Conservation (phyloP, 2,113 vertebrate species). For the Irena cyanogastra region DNA sequence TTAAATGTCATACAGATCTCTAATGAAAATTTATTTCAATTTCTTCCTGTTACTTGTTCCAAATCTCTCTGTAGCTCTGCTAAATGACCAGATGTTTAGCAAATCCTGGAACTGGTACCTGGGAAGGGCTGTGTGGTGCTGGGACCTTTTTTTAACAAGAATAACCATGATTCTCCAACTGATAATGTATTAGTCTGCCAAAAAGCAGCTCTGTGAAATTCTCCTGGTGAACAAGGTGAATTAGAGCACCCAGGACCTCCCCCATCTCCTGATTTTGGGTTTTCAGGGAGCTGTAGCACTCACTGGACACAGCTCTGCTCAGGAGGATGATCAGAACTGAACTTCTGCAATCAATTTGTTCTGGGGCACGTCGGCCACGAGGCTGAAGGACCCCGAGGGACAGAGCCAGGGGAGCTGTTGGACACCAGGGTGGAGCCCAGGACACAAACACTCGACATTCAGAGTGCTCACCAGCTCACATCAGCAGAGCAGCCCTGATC, state of each 20-base stretch:
- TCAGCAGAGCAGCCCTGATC: fast-evolving
- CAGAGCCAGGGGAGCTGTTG: neutral
- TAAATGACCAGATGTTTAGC: neutral
- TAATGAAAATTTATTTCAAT: slow-evolving; percentile 5
- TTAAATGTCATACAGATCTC: neutral
- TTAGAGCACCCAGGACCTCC: neutral
- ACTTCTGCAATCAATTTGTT: fast-evolving
- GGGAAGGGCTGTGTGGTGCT: neutral
- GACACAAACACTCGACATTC: neutral
- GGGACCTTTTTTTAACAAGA: neutral
- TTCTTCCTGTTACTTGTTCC: neutral
- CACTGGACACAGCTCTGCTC: neutral
- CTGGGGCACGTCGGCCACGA: fast-evolving
- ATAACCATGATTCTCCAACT: fast-evolving
- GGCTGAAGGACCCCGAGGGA: neutral
- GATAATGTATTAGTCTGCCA: neutral
- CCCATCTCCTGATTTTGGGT: neutral
- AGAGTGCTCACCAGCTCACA: neutral
- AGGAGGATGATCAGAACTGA: neutral
- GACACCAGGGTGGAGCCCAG: neutral
- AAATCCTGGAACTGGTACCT: neutral
- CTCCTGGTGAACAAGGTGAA: neutral
- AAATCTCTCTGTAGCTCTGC: neutral
- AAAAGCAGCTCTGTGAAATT: neutral
- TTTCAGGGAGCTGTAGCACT: neutral